Evolutionary conservation across 1,140 invertebrate genomes (phyloP).

Genomic region (Temnothorax longispinosus): DNA sequence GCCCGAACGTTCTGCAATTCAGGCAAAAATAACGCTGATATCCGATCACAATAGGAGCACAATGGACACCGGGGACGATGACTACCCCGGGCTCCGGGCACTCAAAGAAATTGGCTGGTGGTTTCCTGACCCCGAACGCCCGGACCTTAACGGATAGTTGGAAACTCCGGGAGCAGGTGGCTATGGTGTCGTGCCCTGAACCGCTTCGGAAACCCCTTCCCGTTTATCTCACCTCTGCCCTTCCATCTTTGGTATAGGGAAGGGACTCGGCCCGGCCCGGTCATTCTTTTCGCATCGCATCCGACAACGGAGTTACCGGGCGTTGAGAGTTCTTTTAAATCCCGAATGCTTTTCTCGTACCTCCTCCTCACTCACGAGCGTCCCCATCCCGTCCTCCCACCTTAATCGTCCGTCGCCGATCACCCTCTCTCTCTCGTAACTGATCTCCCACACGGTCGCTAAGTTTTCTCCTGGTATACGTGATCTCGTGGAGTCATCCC

Average conservation of each 20-base stretch:
- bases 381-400: background rate
- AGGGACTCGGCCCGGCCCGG: background rate
- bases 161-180: constrained; percentile 77
- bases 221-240: constrained; percentile 46
- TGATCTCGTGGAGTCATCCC: constrained; percentile 53
- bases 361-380: constrained; percentile 22
- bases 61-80: constrained; percentile 76
- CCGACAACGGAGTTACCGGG: constrained; percentile 68
- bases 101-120: constrained; percentile 83
- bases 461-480: constrained; percentile 65
- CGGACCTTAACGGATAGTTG: constrained; percentile 77
- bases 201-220: constrained; percentile 58
- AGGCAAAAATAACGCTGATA: constrained; percentile 79
- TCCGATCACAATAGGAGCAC: constrained; percentile 80
- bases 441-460: constrained; percentile 55
- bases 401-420: constrained; percentile 60
- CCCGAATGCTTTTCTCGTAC: constrained; percentile 69
- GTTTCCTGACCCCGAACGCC: constrained; percentile 76
- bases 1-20: constrained; percentile 70
- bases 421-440: background rate
- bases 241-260: constrained; percentile 21
- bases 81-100: constrained; percentile 77
- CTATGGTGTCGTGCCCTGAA: constrained; percentile 68
- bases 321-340: constrained; percentile 69
- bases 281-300: constrained; percentile 74